phyloP scores from a whole-genome alignment of 2,113 vertebrate species.

The Syrrhaptes paradoxus region DNA sequence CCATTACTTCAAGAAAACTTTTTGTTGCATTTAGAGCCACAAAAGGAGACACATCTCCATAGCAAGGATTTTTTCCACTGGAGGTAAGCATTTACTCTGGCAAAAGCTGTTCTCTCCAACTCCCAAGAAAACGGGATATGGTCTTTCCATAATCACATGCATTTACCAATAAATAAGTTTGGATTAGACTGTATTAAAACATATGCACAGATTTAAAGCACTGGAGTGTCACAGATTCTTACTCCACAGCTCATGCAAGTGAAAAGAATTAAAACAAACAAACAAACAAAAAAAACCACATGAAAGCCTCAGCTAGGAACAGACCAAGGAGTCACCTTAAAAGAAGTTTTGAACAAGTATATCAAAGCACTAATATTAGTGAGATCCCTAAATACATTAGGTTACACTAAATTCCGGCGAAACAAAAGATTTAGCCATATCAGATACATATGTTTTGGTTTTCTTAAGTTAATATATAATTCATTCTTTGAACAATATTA shows the following conservation, averaged over 20 bases:
- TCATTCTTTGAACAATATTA: slow-evolving; percentile 39
- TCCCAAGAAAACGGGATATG: not conserved
- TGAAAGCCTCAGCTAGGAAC: slow-evolving; percentile 7
- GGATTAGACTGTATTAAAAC: slow-evolving; percentile 47
- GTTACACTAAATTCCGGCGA: slow-evolving; percentile 55
- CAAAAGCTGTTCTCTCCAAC: not conserved
- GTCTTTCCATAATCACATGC: slow-evolving; percentile 35
- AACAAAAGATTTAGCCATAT: slow-evolving; percentile 18
- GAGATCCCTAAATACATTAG: slow-evolving; percentile 55
- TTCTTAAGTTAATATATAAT: slow-evolving; percentile 54
- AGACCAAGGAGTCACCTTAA: slow-evolving; percentile 21
- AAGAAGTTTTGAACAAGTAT: slow-evolving; percentile 32
- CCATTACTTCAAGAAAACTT: not conserved
- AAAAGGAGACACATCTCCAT: not conserved
- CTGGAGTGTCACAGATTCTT: slow-evolving; percentile 34
- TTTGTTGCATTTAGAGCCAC: not conserved
- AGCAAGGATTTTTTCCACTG: not conserved
- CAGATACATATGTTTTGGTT: slow-evolving; percentile 13
- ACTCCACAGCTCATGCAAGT: slow-evolving; percentile 69
- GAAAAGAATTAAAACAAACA: not conserved
- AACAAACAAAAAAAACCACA: not conserved
- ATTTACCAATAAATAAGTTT: slow-evolving; percentile 64
- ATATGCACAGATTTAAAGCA: slow-evolving; percentile 49
- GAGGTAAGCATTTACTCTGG: not conserved
- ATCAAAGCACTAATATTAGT: slow-evolving; percentile 37